Percentiles rank a stretch among this genome's conserved stretches.
These are phyloP conservation scores for Acrobasis consociella DNA, from an alignment of 2,888 invertebrate genomes.

Conservation along the genomic window DNA sequence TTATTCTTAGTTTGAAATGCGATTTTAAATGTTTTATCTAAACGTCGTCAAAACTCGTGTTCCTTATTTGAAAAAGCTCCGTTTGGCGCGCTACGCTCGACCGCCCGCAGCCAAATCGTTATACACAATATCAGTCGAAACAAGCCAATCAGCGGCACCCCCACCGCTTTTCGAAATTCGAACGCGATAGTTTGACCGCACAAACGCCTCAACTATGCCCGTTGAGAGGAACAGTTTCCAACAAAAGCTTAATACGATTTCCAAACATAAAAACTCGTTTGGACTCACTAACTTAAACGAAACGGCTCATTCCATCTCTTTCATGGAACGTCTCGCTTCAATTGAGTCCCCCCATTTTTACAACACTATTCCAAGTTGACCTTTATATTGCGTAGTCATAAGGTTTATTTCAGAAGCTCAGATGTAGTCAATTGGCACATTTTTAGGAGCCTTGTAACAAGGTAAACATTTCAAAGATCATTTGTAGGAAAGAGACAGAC, in stretches of 20 bases:
- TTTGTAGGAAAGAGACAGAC: constrained; percentile 58
- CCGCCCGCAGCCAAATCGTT: constrained; percentile 69
- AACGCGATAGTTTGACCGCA: constrained; percentile 79
- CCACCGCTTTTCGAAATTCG: constrained; percentile 66
- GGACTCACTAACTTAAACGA: constrained; percentile 79
- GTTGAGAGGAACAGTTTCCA: constrained; percentile 81
- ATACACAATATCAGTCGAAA: constrained; percentile 68
- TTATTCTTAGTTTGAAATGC: constrained; percentile 33
- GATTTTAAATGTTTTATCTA: constrained; percentile 33
- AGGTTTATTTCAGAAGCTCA: constrained; percentile 37
- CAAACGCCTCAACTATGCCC: constrained; percentile 79
- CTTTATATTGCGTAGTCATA: constrained; percentile 24
- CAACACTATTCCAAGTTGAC: constrained; percentile 38
- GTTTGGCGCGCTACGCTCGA: constrained; percentile 63
- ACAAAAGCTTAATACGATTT: constrained; percentile 83
- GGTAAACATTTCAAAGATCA: constrained; percentile 63
- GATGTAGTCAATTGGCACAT: constrained; percentile 50
- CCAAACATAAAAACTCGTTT: constrained; percentile 83
- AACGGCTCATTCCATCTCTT: constrained; percentile 71
- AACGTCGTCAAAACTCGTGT: constrained; percentile 38
- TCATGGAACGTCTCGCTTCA: constrained; percentile 69
- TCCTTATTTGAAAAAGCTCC: constrained; percentile 54
- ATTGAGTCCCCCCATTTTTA: constrained; percentile 63
- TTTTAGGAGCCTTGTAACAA: constrained; percentile 58
- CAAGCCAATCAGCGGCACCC: constrained; percentile 75